These are phyloP conservation scores for Heliconius eleuchia DNA, from an alignment of 1,140 invertebrate species.

Conservation along the genomic window DNA sequence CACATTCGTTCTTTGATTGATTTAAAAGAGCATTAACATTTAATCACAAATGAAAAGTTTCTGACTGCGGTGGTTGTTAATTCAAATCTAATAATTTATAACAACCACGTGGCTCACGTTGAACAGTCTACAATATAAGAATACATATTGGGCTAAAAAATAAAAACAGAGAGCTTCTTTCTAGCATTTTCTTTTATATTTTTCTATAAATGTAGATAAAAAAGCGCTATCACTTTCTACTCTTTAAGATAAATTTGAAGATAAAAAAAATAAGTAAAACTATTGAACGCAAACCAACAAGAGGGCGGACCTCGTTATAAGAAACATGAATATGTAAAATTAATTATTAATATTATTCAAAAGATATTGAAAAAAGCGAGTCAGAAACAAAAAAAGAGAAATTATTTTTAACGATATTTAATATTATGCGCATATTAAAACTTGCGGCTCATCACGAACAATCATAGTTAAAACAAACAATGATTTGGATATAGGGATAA, in stretches of 20 bases:
- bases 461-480: conserved; percentile 30
- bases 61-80: too few relatives aligned
- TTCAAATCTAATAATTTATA: too few relatives aligned
- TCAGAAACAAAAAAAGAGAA: background rate
- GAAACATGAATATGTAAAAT: conserved; percentile 1
- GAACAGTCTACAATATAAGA: too few relatives aligned
- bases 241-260: background rate
- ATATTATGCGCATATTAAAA: conserved; percentile 57
- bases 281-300: background rate
- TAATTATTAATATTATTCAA: background rate
- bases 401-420: conserved; percentile 14
- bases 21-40: too few relatives aligned
- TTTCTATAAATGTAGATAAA: background rate
- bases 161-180: too few relatives aligned
- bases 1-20: too few relatives aligned
- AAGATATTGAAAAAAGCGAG: background rate
- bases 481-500: conserved; percentile 33
- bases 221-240: background rate
- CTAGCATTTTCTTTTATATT: too few relatives aligned
- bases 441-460: conserved; percentile 54
- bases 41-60: too few relatives aligned
- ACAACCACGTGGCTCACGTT: too few relatives aligned
- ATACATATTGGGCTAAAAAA: too few relatives aligned
- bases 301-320: background rate
- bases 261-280: background rate